A percentile compares a stretch with the other conserved stretches of the same genome.
Evolutionary conservation across 2,113 vertebrate species (phyloP).

Genomic region (Antechinus stuartii): DNA sequence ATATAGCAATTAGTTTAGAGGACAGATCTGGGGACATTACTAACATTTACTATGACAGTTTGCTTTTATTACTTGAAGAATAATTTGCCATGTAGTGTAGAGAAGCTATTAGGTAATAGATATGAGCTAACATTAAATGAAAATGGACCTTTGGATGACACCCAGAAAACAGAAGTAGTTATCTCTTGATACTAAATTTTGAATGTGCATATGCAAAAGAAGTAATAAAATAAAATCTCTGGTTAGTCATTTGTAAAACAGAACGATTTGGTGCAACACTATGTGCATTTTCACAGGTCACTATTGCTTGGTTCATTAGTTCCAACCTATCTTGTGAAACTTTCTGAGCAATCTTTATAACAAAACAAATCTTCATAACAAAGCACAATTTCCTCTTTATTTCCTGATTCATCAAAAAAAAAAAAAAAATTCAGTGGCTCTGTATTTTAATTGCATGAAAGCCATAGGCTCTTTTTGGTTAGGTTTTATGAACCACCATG

Average conservation of each 20-base stretch:
- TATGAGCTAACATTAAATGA: background rate
- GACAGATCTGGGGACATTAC: background rate
- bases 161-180: conserved; percentile 19
- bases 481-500: background rate
- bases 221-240: background rate
- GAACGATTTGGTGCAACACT: background rate
- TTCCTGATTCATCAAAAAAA: background rate
- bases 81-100: conserved; percentile 1
- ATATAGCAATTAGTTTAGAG: background rate
- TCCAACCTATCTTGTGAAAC: background rate
- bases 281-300: background rate
- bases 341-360: background rate
- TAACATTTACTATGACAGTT: background rate
- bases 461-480: background rate
- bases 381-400: background rate
- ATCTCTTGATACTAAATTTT: conserved; percentile 17
- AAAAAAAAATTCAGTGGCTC: background rate
- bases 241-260: background rate
- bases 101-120: conserved; percentile 16
- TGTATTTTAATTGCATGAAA: background rate
- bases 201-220: background rate
- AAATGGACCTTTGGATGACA: conserved; percentile 11
- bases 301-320: background rate
- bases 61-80: background rate
- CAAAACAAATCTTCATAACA: background rate